These are phyloP conservation scores for Hephaestus fuliginosus DNA, from an alignment of 2,797 vertebrate genomes.

Conservation along the genomic window DNA sequence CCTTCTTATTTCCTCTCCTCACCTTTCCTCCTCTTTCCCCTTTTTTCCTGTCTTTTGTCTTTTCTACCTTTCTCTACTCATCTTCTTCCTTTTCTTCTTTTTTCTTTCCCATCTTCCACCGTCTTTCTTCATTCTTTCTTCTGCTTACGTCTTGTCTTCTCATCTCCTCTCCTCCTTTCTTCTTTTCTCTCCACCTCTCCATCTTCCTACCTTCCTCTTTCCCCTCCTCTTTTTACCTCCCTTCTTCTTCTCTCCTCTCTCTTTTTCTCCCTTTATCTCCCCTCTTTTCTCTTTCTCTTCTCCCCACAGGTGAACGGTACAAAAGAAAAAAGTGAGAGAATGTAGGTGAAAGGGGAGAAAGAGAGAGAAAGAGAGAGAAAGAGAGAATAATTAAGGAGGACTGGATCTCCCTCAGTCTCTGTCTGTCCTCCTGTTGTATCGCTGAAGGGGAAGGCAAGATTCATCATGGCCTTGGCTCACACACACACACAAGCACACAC, in stretches of 20 bases:
- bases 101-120: too few relatives aligned
- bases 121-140: too few relatives aligned
- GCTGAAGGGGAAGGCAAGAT: constrained; percentile 62
- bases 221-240: too few relatives aligned
- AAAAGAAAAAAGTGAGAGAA: background rate
- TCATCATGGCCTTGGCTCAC: constrained; percentile 58
- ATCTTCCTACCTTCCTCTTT: background rate
- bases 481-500: background rate
- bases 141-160: background rate
- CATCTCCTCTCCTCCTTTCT: background rate
- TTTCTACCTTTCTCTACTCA: background rate
- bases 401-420: constrained; percentile 49
- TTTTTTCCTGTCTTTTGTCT: too few relatives aligned
- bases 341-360: background rate
- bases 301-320: background rate
- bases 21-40: background rate
- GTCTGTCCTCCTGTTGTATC: constrained; percentile 54
- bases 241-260: rapidly evolving
- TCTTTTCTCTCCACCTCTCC: background rate
- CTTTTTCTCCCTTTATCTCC: background rate
- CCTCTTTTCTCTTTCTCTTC: background rate
- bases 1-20: background rate
- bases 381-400: constrained; percentile 53
- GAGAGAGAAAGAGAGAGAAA: background rate
- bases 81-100: too few relatives aligned